Base-by-base conservation (phyloP, 2,888 invertebrate species). In the Papilio demoleus region DNA sequence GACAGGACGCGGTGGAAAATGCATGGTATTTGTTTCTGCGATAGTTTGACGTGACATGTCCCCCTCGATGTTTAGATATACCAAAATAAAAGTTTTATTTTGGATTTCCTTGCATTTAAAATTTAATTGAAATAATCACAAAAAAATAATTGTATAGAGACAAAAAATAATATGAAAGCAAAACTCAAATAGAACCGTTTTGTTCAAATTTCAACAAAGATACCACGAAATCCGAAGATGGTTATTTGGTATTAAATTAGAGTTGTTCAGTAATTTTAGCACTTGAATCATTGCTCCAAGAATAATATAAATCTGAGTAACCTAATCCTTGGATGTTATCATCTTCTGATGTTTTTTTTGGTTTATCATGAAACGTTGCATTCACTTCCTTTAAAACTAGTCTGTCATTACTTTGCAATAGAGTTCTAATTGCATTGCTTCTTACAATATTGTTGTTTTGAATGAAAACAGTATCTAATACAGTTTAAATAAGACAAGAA, bases 1-100 rank as follows among this genome's bases (percentile, higher is more conserved):
- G 47, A 62, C 65, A 45, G 62, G 45, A 59, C 31, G 36, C 36
- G 61, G 65, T 63, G 27, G 70, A 70, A 75, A 76, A 77, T 67
- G 76, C 71, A 12, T 72, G 70, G 76, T 76, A 77, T 77, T 74
- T 72, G 71, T 75, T 65, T 68, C 61, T 60, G 74, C 53, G 75
- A 71, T 62, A 71, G 56, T 68, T 62, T 62, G 67, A 67, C 53
- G 19, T 67, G 56, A 62, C 53, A 4, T 40, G 66, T 38, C 47
- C 11, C 66, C 45, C 40, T 60, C 36, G 36, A 56, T 53, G n/a
- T 17, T 9, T 12, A 59, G 36, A 19, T 59, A 9, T 59, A 19
- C 24, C 22, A 38, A 36, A 38, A 38, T 59, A 38, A 59, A 59
- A 8, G 4, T 12, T 11, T 19, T 59, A 38, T 38, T 24, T 38